A percentile compares a stretch with the other conserved stretches of the same genome.
Evolutionary conservation across 2,113 vertebrate genomes (phyloP).

Genomic region (Australoheros scitulus): DNA sequence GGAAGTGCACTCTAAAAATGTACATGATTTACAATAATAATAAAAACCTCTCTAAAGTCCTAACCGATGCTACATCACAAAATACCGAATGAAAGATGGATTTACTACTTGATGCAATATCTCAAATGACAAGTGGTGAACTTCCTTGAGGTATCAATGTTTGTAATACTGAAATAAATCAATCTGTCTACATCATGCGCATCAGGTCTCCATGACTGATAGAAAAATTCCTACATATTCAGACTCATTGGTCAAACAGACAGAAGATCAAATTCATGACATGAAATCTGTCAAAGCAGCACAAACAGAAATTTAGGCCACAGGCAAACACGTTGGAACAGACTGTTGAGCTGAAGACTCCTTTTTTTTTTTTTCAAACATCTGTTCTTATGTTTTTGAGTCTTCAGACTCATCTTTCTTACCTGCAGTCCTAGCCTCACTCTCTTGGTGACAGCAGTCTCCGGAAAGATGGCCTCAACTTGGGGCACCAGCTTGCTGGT

Average conservation of each 20-base stretch:
- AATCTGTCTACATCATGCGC: neutral
- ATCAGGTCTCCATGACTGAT: conserved; percentile 11
- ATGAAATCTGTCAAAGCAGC: conserved; percentile 2
- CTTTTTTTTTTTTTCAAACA: neutral
- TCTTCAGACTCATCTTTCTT: conserved; percentile 43
- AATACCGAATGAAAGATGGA: neutral
- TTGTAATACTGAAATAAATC: conserved; percentile 2
- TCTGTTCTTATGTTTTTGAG: neutral
- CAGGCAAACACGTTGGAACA: neutral
- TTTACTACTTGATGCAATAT: neutral
- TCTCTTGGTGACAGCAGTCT: conserved; percentile 91
- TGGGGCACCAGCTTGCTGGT: conserved; percentile 89
- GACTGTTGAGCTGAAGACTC: neutral
- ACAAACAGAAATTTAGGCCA: neutral
- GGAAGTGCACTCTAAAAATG: neutral
- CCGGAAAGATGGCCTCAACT: conserved; percentile 93
- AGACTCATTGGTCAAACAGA: conserved; percentile 4
- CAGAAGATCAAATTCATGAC: conserved; percentile 1
- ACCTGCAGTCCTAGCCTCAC: conserved; percentile 96
- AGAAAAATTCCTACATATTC: neutral
- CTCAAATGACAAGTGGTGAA: neutral
- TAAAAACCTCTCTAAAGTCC: too few species aligned
- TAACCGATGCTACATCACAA: neutral
- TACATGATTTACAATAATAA: neutral
- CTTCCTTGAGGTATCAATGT: neutral